A percentile compares a stretch with the other conserved stretches of the same genome.
phyloP scores from a whole-genome alignment of 2,113 vertebrate genomes.

The Percopsis transmontana region DNA sequence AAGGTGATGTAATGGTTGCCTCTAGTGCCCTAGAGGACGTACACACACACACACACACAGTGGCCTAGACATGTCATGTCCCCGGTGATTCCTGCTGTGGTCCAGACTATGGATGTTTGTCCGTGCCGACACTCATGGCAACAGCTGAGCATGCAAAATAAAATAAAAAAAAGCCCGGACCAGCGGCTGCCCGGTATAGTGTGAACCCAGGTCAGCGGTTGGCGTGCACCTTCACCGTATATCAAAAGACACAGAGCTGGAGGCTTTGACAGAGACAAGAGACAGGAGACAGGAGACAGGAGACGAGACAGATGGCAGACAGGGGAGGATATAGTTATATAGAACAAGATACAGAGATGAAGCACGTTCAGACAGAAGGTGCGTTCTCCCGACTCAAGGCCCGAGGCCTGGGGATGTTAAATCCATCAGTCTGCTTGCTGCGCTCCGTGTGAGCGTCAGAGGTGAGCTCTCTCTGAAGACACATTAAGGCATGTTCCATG shows the following conservation, averaged over 20 bases:
- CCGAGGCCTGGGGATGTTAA: constrained; percentile 66
- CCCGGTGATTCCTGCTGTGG: constrained; percentile 55
- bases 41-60: constrained; percentile 28
- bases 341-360: constrained; percentile 9
- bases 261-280: background rate
- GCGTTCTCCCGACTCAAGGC: constrained; percentile 33
- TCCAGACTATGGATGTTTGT: constrained; percentile 58
- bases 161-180: background rate
- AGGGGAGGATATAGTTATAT: constrained; percentile 8
- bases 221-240: too few relatives aligned
- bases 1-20: constrained; percentile 63
- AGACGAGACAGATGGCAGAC: constrained; percentile 2
- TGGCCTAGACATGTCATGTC: constrained; percentile 56
- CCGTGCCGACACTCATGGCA: constrained; percentile 58
- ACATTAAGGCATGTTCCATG: constrained; percentile 67
- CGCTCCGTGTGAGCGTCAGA: constrained; percentile 28
- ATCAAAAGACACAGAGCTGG: background rate
- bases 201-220: too few relatives aligned
- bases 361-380: constrained; percentile 12
- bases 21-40: constrained; percentile 46
- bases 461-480: constrained; percentile 65
- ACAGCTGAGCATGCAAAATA: constrained; percentile 54
- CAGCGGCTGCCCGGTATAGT: too few relatives aligned
- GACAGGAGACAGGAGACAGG: background rate
- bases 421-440: constrained; percentile 60